phyloP scores from a whole-genome alignment of 2,797 vertebrate species.

The Falco cherrug region DNA sequence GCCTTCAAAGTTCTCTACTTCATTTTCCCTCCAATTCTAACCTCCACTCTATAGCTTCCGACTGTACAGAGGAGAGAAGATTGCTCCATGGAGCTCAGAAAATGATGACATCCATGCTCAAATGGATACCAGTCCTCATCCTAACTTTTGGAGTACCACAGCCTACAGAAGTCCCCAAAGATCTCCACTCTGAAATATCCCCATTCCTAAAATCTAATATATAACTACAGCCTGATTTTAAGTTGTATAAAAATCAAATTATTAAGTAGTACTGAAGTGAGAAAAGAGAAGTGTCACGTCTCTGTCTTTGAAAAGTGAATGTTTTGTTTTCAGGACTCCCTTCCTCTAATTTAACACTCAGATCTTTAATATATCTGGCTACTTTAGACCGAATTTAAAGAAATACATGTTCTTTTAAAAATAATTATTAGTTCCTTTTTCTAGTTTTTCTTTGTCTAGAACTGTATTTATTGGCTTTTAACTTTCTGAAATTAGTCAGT shows the following conservation, averaged over 20 bases:
- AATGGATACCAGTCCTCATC: background rate
- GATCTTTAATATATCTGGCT: background rate
- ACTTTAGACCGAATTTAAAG: background rate
- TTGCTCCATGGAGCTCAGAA: background rate
- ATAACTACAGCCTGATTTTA: background rate
- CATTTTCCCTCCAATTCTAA: background rate
- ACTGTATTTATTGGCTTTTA: background rate
- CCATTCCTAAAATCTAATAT: background rate
- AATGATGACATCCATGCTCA: background rate
- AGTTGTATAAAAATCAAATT: background rate
- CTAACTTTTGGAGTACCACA: background rate
- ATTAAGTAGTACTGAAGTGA: background rate
- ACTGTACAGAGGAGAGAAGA: background rate
- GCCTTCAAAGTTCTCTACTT: background rate
- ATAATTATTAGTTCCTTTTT: background rate
- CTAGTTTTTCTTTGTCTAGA: background rate
- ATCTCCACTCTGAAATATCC: background rate
- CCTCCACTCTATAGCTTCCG: background rate
- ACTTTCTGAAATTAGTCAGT: background rate
- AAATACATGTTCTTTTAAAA: background rate
- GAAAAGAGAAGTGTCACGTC: background rate
- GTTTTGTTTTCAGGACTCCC: background rate
- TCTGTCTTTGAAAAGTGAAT: background rate
- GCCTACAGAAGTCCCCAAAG: background rate
- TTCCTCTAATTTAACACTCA: background rate